Evolutionary conservation across 2,797 vertebrate species (phyloP).

Genomic region (Catamblyrhynchus diadema): DNA sequence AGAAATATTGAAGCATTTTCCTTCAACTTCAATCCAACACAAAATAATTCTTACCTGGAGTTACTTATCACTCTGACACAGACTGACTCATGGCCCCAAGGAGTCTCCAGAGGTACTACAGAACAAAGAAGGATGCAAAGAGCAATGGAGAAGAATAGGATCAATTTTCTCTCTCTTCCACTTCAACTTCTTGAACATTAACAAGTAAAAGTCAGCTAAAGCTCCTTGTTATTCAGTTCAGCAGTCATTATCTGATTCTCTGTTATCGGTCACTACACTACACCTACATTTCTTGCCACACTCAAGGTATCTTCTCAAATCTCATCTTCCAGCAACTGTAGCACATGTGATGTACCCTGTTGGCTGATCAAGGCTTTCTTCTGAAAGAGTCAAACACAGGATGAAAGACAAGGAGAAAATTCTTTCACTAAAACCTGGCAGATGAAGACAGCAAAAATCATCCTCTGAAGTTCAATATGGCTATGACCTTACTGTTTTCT

Average conservation of each 20-base stretch:
- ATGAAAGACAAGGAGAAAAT: background rate
- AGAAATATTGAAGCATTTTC: background rate
- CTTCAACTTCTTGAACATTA: background rate
- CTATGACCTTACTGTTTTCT: background rate
- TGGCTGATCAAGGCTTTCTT: background rate
- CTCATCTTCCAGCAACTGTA: background rate
- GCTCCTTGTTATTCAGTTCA: background rate
- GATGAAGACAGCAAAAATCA: background rate
- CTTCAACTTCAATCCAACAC: background rate
- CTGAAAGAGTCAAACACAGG: background rate
- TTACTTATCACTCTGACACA: background rate
- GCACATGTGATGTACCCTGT: background rate
- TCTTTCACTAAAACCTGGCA: background rate
- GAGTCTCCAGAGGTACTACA: background rate
- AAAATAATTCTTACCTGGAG: background rate
- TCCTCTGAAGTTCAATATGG: background rate
- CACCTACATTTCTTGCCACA: background rate
- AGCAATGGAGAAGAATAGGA: background rate
- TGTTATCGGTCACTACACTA: background rate
- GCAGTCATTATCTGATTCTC: background rate
- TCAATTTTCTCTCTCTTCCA: background rate
- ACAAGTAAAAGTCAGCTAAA: background rate
- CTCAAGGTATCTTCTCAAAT: background rate
- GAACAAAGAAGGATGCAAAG: background rate
- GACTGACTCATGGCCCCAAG: background rate